Conservation (phyloP, 2,113 vertebrate species). For the Cyphomyrus discorhynchus region DNA sequence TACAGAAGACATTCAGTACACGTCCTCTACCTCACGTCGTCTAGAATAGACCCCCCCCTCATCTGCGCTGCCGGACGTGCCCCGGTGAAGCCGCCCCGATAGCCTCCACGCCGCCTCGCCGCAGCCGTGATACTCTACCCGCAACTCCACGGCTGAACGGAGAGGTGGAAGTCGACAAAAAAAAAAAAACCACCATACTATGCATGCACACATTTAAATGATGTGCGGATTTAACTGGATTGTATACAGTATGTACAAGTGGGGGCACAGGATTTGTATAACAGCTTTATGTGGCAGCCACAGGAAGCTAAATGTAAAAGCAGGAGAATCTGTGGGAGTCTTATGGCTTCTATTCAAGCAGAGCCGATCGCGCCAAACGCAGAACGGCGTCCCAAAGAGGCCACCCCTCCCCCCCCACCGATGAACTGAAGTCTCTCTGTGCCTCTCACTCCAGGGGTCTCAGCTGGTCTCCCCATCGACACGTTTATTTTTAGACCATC, state of each 20-base stretch:
- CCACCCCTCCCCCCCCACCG: neutral
- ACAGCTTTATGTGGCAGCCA: neutral
- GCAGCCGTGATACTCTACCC: neutral
- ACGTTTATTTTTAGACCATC: constrained; percentile 16
- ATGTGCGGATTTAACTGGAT: neutral
- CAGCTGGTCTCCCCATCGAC: neutral
- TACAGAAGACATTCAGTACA: neutral
- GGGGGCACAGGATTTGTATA: neutral
- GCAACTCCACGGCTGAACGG: neutral
- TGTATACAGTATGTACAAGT: neutral
- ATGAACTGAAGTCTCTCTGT: constrained; percentile 14
- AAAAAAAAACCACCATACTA: neutral
- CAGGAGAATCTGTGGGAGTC: neutral
- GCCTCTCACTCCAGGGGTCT: constrained; percentile 12
- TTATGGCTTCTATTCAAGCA: neutral
- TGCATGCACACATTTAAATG: neutral
- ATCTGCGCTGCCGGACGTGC: neutral
- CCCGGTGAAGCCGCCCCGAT: neutral
- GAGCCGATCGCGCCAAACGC: neutral
- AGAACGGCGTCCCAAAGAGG: neutral
- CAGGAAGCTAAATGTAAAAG: neutral
- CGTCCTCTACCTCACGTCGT: neutral
- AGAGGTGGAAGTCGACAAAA: neutral
- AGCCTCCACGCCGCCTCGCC: neutral
- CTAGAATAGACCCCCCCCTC: neutral